A percentile compares a stretch with the other conserved stretches of the same genome.
Evolutionary conservation across 2,797 vertebrate genomes (phyloP).

Genomic region (Pipistrellus nathusii): DNA sequence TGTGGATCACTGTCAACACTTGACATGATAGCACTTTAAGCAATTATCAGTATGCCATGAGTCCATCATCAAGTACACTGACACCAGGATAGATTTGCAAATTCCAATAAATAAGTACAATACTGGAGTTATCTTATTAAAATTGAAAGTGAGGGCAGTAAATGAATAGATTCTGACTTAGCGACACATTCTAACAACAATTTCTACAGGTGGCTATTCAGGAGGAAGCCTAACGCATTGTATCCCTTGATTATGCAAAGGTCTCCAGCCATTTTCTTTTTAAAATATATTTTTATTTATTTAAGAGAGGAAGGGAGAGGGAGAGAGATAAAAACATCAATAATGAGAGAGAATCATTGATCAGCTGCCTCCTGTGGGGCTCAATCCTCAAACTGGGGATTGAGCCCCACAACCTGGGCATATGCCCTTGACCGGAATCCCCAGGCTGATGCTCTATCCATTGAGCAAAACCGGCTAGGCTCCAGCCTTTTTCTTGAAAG

Average conservation of each 20-base stretch:
- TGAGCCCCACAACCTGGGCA: no score
- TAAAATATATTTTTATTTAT: no score
- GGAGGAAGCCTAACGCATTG: neutral
- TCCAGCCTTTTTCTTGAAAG: neutral
- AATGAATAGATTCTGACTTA: neutral
- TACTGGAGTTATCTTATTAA: neutral
- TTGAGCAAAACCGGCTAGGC: no score
- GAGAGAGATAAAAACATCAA: no score
- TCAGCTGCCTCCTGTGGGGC: no score
- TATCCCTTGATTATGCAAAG: neutral
- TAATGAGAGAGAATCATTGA: no score
- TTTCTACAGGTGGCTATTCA: neutral
- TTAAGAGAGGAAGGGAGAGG: no score
- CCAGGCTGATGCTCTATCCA: no score
- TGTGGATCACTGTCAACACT: neutral
- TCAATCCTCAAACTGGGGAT: no score
- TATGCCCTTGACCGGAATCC: no score
- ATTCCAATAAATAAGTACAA: neutral
- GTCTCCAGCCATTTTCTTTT: neutral
- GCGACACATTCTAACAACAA: neutral
- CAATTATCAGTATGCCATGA: conserved; percentile 42
- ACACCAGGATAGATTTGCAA: conserved; percentile 10
- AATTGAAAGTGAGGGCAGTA: conserved; percentile 32
- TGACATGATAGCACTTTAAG: neutral
- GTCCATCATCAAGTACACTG: conserved; percentile 35